Conservation (phyloP, 2,113 vertebrate genomes). For the Aphyosemion australe region DNA sequence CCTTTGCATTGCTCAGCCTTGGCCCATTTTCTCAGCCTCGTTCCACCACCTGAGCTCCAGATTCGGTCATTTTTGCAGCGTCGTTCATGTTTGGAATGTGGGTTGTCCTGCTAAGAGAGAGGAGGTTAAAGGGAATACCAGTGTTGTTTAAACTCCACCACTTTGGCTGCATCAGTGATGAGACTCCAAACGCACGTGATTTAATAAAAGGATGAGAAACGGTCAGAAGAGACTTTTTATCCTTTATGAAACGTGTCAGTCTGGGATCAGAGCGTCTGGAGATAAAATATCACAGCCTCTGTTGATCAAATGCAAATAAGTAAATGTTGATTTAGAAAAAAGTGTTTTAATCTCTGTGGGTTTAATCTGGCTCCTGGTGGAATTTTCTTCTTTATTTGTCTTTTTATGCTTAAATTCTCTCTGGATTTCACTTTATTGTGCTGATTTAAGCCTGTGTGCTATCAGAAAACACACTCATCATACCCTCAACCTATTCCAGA, state of each 20-base stretch:
- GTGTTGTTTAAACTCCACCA: constrained; percentile 47
- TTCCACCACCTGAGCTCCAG: constrained; percentile 76
- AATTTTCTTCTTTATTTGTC: no score
- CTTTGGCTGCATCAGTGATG: constrained; percentile 47
- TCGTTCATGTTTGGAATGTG: constrained; percentile 67
- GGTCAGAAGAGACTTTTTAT: neutral
- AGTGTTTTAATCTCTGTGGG: neutral
- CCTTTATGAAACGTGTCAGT: neutral
- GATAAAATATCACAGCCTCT: neutral
- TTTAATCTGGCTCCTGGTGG: neutral
- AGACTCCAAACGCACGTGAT: constrained; percentile 38
- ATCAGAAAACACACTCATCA: no score
- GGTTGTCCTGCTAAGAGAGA: constrained; percentile 73
- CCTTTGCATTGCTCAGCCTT: constrained; percentile 59
- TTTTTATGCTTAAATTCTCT: no score
- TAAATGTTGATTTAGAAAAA: neutral
- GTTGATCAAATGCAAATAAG: neutral
- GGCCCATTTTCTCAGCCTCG: constrained; percentile 76
- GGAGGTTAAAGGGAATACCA: constrained; percentile 70
- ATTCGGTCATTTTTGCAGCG: constrained; percentile 67
- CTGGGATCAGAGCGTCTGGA: neutral
- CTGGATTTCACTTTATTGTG: no score
- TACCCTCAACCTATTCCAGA: no score
- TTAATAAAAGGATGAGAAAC: constrained; percentile 22
- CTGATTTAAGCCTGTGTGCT: no score